Percentiles rank a stretch among this genome's conserved stretches.
Conservation (phyloP, 2,797 vertebrate genomes). For the Platalea minor region DNA sequence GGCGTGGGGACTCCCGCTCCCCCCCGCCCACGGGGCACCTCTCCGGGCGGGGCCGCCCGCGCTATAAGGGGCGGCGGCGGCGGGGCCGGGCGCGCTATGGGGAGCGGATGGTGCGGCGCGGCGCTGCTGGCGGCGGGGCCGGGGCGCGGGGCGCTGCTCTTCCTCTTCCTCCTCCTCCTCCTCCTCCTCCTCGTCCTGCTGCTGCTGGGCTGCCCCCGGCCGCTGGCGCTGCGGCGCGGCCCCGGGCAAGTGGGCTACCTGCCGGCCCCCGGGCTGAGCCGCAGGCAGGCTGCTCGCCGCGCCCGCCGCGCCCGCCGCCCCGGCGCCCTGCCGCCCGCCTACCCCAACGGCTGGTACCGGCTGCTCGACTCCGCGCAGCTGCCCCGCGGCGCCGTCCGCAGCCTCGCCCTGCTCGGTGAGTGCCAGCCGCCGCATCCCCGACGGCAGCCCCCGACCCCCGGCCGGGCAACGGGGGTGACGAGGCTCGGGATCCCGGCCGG, state of each 20-base stretch:
- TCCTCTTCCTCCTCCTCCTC: not conserved
- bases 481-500: not conserved
- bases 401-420: slow-evolving; percentile 79
- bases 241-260: slow-evolving; percentile 81
- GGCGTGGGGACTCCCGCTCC: not conserved
- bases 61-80: not conserved
- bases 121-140: not conserved
- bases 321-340: slow-evolving; percentile 81
- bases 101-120: not conserved
- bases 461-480: not conserved
- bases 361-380: slow-evolving; percentile 79
- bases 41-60: not conserved
- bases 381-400: slow-evolving; percentile 71
- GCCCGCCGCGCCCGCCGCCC: slow-evolving; percentile 75
- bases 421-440: not conserved
- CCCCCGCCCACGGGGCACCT: not conserved
- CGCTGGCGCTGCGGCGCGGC: slow-evolving; percentile 73
- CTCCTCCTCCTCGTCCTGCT: not conserved
- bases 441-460: not conserved
- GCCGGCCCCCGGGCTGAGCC: slow-evolving; percentile 70
- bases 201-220: slow-evolving; percentile 56
- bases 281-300: slow-evolving; percentile 59
- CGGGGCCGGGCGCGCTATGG: not conserved
- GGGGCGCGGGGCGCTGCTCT: not conserved
- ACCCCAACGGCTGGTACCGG: slow-evolving; percentile 85